Percentiles rank a stretch among this genome's conserved stretches.
phyloP scores from a whole-genome alignment of 2,797 vertebrate genomes.

The Premnoplex brunnescens region DNA sequence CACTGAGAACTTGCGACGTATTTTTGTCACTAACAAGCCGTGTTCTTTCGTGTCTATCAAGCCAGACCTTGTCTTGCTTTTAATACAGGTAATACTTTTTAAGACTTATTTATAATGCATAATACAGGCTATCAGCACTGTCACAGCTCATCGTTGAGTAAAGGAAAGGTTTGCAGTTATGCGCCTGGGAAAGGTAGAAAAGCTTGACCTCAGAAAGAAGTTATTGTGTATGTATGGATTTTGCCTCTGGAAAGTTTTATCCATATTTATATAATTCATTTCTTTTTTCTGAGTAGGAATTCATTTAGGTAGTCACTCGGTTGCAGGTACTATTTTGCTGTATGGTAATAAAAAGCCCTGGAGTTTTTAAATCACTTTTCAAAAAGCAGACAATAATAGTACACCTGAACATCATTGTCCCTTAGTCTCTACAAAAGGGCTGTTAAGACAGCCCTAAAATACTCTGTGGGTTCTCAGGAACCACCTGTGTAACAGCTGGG shows the following conservation, averaged over 20 bases:
- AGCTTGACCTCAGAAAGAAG: background rate
- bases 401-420: background rate
- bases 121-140: background rate
- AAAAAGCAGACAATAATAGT: background rate
- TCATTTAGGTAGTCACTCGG: background rate
- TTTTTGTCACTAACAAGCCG: background rate
- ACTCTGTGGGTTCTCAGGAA: background rate
- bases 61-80: background rate
- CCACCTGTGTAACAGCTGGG: accelerated
- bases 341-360: background rate
- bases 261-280: background rate
- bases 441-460: background rate
- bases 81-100: background rate
- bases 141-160: background rate
- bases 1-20: background rate
- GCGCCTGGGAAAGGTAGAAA: background rate
- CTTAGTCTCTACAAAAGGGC: background rate
- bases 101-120: background rate
- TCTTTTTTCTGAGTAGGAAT: background rate
- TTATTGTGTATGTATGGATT: background rate
- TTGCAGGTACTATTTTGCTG: background rate
- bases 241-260: background rate
- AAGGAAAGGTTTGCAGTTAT: background rate
- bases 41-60: background rate
- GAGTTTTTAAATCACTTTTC: background rate